phyloP scores from a whole-genome alignment of 2,113 vertebrate species.

The Phalacrocorax carbo region DNA sequence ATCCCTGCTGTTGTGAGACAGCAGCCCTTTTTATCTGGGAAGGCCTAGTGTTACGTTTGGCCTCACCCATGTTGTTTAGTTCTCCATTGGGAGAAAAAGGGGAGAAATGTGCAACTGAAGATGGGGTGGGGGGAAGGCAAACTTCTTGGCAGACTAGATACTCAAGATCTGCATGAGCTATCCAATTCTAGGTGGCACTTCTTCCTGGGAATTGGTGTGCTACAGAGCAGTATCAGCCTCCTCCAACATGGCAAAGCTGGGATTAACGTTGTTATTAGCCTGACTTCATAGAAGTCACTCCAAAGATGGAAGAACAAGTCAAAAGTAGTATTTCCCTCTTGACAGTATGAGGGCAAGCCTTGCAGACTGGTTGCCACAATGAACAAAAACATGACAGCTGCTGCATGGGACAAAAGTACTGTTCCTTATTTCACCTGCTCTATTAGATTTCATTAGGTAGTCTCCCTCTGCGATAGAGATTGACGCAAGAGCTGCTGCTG shows the following conservation, averaged over 20 bases:
- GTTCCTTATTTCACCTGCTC: neutral
- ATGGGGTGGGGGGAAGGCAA: neutral
- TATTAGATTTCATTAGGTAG: neutral
- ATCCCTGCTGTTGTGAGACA: neutral
- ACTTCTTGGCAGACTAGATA: neutral
- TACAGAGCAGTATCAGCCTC: neutral
- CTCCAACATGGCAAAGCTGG: neutral
- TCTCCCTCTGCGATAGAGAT: neutral
- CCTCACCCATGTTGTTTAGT: neutral
- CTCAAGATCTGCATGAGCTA: neutral
- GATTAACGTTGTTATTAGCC: neutral
- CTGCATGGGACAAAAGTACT: neutral
- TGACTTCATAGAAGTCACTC: neutral
- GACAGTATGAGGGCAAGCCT: neutral
- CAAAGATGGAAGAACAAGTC: neutral
- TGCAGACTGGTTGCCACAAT: neutral
- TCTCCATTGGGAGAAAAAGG: neutral
- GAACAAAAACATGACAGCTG: neutral
- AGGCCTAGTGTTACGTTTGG: neutral
- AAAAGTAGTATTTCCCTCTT: neutral
- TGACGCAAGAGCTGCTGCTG: neutral
- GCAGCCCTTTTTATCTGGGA: neutral
- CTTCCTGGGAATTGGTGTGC: neutral
- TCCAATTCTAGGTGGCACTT: neutral
- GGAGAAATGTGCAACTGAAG: neutral